Conservation (phyloP, 2,113 vertebrate genomes). For the Coptodon rendalli region DNA sequence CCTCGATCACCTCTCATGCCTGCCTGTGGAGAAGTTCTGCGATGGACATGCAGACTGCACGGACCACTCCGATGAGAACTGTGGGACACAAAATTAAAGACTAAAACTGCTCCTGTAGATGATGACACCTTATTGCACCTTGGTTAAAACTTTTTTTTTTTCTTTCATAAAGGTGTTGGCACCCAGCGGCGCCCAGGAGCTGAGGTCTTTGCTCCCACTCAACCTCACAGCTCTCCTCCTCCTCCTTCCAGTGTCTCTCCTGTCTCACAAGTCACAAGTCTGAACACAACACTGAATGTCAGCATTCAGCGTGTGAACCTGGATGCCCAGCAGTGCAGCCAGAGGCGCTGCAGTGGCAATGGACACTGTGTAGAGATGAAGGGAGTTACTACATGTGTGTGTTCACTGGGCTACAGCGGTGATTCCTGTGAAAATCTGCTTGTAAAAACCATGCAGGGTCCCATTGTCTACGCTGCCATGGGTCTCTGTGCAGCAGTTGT, state of each 20-base stretch:
- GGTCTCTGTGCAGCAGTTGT: slow-evolving; percentile 55
- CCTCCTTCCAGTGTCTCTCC: neutral
- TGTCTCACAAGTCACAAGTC: neutral
- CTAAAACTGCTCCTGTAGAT: neutral
- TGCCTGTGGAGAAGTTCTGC: slow-evolving; percentile 72
- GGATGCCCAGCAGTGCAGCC: slow-evolving; percentile 63
- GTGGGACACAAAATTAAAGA: slow-evolving; percentile 55
- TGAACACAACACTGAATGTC: neutral
- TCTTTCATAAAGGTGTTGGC: slow-evolving; percentile 38
- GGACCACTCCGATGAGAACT: slow-evolving; percentile 82
- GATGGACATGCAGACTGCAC: slow-evolving; percentile 68
- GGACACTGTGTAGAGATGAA: slow-evolving; percentile 66
- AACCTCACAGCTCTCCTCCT: neutral
- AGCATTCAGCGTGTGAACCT: slow-evolving; percentile 35
- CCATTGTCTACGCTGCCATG: slow-evolving; percentile 44
- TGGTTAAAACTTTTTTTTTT: neutral
- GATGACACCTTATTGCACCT: neutral
- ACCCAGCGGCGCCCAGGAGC: neutral
- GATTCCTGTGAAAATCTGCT: slow-evolving; percentile 72
- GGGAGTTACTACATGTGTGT: slow-evolving; percentile 63
- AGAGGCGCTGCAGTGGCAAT: slow-evolving; percentile 64
- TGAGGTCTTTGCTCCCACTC: neutral
- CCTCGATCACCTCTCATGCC: slow-evolving; percentile 71
- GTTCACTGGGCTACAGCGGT: slow-evolving; percentile 64
- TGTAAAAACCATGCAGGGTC: slow-evolving; percentile 32